phyloP scores from a whole-genome alignment of 2,113 vertebrate species.

The Bufo bufo region DNA sequence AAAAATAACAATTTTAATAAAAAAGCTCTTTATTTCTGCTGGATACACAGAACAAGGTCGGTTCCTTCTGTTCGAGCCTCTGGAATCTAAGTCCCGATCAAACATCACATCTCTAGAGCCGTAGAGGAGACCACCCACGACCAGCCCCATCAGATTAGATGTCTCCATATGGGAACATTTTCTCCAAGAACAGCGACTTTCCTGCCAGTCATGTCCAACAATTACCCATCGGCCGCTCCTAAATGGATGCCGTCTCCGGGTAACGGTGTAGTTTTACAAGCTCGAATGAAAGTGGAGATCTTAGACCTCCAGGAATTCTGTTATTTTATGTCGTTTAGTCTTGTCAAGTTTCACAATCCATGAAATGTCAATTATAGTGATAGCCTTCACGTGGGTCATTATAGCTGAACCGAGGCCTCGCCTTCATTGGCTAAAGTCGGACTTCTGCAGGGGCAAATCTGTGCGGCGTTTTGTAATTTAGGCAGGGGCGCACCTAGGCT shows the following conservation, averaged over 20 bases:
- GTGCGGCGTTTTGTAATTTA: too few relatives aligned
- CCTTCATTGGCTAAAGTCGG: background rate
- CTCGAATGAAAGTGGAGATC: background rate
- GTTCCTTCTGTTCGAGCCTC: background rate
- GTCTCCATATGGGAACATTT: background rate
- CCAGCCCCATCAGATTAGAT: background rate
- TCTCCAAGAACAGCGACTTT: background rate
- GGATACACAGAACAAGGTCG: background rate
- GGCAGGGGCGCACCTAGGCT: too few relatives aligned
- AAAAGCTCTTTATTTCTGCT: too few relatives aligned
- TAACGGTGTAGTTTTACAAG: background rate
- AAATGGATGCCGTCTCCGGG: background rate
- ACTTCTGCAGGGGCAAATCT: background rate
- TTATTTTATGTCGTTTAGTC: background rate
- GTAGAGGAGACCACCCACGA: background rate
- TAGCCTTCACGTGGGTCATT: background rate
- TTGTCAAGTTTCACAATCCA: too few relatives aligned
- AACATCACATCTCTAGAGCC: background rate
- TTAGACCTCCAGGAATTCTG: background rate
- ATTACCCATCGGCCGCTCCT: background rate
- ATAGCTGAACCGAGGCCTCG: background rate
- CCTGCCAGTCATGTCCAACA: background rate
- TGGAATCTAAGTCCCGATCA: background rate
- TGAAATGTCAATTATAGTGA: background rate
- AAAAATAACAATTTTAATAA: too few relatives aligned